Evolutionary conservation across 2,797 vertebrate genomes (phyloP), one percentile per base, ranked within the genome.

Genomic region (Esox lucius): DNA sequence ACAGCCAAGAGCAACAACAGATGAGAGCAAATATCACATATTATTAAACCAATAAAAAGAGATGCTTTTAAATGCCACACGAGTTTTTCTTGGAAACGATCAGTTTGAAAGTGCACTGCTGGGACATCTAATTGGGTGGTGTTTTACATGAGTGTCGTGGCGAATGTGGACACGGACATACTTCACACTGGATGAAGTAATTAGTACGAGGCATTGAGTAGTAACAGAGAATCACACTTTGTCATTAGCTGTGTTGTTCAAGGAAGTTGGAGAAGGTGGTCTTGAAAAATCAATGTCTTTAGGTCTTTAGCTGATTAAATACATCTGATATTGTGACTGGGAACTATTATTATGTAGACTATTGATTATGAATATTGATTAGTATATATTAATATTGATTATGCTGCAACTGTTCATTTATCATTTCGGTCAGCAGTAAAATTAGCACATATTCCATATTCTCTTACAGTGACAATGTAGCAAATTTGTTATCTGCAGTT

Each of bases 51-150:
- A 39, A n/a, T 68, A 19, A 39, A 13, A 5, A n/a, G 31, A 39
- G 19, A 68, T 24, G 19, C 7, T 6, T n/a, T 22, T 19, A 35
- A 28, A 24, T 68, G 33, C 7, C 19, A n/a, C 35, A 5, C 68
- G 16, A 17, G 66, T 7, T 22, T n/a, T n/a, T 28, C 35, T 12
- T 13, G 28, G 5, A 66, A 24, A 12, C 6, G 28, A 66, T 13
- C 64, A 33, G 64, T 31, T 66, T 26, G 64, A 31, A 66, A n/a
- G 66, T 1, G 24, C 66, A 35, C 6, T 8, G 48, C 68, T 26
- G 48, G 42, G n/a, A 28, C 46, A 70, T 51, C 51, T 70, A 70
- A 70, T 51, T 51, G 70, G 68, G 1, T 11, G 16, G 68, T 51
- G 46, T 42, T 26, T 35, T 39, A 68, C 66, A 39, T 8, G 33